Evolutionary conservation across 2,888 invertebrate genomes (phyloP).

Genomic region (Leptinotarsa haldemani): DNA sequence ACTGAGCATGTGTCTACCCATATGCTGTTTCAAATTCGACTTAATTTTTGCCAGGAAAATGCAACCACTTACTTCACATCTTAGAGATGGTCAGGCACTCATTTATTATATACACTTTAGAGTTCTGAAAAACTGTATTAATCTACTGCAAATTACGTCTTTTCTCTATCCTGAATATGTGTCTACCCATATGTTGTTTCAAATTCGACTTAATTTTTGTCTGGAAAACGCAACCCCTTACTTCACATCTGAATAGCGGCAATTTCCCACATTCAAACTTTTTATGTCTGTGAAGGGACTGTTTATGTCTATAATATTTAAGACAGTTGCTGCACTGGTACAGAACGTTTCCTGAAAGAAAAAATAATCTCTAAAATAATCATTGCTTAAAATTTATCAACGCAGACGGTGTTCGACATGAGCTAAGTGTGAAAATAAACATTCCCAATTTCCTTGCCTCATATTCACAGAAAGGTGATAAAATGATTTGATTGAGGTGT

Average conservation of each 20-base stretch:
- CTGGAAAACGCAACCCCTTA: slow-evolving; percentile 34
- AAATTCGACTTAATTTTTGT: slow-evolving; percentile 41
- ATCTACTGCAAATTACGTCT: background rate
- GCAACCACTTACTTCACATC: slow-evolving; percentile 42
- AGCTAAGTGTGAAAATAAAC: too few relatives aligned
- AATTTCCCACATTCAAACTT: slow-evolving; percentile 66
- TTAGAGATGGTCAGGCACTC: slow-evolving; percentile 60
- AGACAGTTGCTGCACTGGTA: slow-evolving; percentile 32
- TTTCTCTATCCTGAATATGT: slow-evolving; percentile 4
- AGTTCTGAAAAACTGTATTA: background rate
- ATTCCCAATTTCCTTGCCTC: too few relatives aligned
- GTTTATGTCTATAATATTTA: slow-evolving; percentile 55
- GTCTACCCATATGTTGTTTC: slow-evolving; percentile 34
- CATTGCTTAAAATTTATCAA: too few relatives aligned
- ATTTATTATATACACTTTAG: background rate
- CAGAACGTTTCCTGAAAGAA: slow-evolving; percentile 32
- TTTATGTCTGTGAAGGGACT: slow-evolving; percentile 65
- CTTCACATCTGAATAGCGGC: slow-evolving; percentile 59
- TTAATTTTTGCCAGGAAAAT: slow-evolving; percentile 38
- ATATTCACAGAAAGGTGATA: too few relatives aligned
- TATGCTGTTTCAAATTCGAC: slow-evolving; percentile 37
- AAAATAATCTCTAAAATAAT: background rate
- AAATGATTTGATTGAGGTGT: too few relatives aligned
- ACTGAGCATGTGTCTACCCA: slow-evolving; percentile 20
- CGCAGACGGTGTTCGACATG: too few relatives aligned